Evolutionary conservation across 2,888 invertebrate species (phyloP).

Genomic region (Julus scandinavius): DNA sequence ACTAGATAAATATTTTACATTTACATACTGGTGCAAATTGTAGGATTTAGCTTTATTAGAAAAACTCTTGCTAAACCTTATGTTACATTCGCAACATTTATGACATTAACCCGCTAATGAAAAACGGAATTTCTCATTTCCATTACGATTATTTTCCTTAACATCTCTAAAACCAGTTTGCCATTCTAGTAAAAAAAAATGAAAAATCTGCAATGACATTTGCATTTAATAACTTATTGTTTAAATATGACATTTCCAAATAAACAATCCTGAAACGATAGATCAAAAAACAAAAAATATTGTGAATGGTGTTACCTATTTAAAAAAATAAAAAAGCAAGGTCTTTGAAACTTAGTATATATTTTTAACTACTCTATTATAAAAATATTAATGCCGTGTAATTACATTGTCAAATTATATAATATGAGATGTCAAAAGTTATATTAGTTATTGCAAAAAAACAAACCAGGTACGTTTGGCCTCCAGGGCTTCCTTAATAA

Average conservation of each 20-base stretch:
- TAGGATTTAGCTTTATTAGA: too few species aligned
- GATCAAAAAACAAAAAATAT: not conserved
- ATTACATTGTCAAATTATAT: slow-evolving; percentile 19
- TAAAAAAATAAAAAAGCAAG: not conserved
- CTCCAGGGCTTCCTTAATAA: not conserved
- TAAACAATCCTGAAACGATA: too few species aligned
- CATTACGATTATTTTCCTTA: too few species aligned
- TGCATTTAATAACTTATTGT: too few species aligned
- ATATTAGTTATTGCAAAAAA: not conserved
- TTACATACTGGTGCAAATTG: too few species aligned
- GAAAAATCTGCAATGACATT: too few species aligned
- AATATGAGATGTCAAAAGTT: not conserved
- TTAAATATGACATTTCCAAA: too few species aligned
- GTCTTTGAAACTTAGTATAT: not conserved
- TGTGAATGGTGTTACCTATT: not conserved
- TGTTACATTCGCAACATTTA: too few species aligned
- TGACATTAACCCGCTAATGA: too few species aligned
- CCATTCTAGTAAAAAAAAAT: not conserved
- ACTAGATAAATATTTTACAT: too few species aligned
- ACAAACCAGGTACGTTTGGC: not conserved
- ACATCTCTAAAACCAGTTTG: not conserved
- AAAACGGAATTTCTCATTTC: too few species aligned
- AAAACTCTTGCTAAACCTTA: too few species aligned
- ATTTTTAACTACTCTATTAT: not conserved
- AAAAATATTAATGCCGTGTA: not conserved